These are phyloP conservation scores for Bactericera cockerelli DNA, from an alignment of 1,140 invertebrate species.

Conservation along the genomic window DNA sequence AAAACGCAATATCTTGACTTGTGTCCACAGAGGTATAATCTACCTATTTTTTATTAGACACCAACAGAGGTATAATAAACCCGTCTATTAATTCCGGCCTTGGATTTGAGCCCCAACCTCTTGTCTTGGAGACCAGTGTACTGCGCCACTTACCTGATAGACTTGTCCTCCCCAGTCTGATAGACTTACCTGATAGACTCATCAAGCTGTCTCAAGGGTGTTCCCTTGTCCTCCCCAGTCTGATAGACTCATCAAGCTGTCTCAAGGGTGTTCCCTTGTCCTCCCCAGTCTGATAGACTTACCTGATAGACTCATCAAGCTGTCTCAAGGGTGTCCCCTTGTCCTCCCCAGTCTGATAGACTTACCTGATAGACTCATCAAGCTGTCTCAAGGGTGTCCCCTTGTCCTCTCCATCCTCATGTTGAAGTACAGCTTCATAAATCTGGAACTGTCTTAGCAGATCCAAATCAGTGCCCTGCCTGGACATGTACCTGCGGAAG, in stretches of 20 bases:
- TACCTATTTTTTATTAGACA: background rate
- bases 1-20: no score
- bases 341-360: slow-evolving; percentile 31
- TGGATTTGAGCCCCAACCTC: no score
- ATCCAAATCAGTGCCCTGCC: slow-evolving; percentile 84
- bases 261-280: no score
- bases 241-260: no score
- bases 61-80: no score
- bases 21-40: background rate
- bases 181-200: no score
- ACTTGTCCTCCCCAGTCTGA: no score
- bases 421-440: slow-evolving; percentile 83
- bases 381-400: slow-evolving; percentile 50
- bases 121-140: no score
- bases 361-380: slow-evolving; percentile 57
- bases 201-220: no score
- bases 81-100: no score
- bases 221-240: no score
- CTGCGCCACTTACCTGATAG: no score
- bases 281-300: slow-evolving; percentile 15
- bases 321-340: slow-evolving; percentile 48
- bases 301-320: slow-evolving; percentile 63
- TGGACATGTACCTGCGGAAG: slow-evolving; percentile 78
- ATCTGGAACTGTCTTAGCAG: slow-evolving; percentile 85
- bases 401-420: slow-evolving; percentile 68